Percentiles rank a stretch among this genome's conserved stretches.
Evolutionary conservation across 2,888 invertebrate genomes (phyloP).

Genomic region (Quadriops clusia): DNA sequence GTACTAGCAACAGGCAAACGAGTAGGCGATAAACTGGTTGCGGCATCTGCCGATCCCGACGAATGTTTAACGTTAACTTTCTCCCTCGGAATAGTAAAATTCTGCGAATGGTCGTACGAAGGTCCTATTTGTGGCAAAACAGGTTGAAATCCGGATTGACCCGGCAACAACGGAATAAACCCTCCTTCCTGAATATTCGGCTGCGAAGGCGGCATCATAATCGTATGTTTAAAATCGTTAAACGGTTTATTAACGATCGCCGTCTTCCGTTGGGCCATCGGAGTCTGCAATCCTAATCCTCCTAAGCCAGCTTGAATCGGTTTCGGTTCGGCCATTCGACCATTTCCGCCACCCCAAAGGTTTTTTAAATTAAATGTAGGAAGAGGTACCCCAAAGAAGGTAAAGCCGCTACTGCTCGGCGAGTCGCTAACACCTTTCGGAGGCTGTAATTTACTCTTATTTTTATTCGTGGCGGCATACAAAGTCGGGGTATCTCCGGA

Average conservation of each 20-base stretch:
- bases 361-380: conserved; percentile 60
- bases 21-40: conserved; percentile 6
- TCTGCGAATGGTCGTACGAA: too few species aligned
- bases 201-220: conserved; percentile 37
- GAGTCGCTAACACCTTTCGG: conserved; percentile 32
- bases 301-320: conserved; percentile 13
- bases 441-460: too few species aligned
- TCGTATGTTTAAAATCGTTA: conserved; percentile 6
- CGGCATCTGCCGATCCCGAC: conserved; percentile 9
- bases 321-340: conserved; percentile 31
- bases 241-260: conserved; percentile 29
- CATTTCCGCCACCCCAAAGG: conserved; percentile 37
- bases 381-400: conserved; percentile 76
- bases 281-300: too few species aligned
- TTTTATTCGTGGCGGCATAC: conserved; percentile 39
- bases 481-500: conserved; percentile 49
- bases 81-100: too few species aligned
- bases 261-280: conserved; percentile 25
- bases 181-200: conserved; percentile 64
- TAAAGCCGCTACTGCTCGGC: conserved; percentile 54
- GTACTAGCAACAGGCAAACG: conserved; percentile 3
- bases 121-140: too few species aligned
- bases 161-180: conserved; percentile 64
- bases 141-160: conserved; percentile 63
- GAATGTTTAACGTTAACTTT: conserved; percentile 10